phyloP scores from a whole-genome alignment of 2,113 vertebrate species.

The Rhinichthys klamathensis region DNA sequence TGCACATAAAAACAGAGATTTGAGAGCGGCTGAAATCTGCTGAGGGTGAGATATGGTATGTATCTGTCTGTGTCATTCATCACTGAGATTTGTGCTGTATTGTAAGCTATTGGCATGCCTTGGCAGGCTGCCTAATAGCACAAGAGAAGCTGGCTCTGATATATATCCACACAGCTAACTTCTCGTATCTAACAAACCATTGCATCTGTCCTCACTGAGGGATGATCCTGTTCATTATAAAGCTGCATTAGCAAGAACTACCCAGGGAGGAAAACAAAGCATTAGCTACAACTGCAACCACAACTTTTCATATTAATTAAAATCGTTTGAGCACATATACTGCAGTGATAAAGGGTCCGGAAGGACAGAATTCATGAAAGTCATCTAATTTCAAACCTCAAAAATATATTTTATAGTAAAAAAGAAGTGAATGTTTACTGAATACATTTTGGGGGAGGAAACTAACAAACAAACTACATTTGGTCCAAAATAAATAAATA shows the following conservation, averaged over 20 bases:
- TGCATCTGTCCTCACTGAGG: constrained; percentile 48
- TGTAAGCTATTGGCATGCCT: constrained; percentile 62
- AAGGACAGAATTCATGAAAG: constrained; percentile 24
- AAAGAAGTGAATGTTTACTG: not conserved
- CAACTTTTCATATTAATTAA: constrained; percentile 50
- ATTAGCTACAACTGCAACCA: constrained; percentile 41
- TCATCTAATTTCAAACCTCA: not conserved
- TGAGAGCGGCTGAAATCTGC: constrained; percentile 49
- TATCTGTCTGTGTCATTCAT: constrained; percentile 66
- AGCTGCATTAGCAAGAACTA: constrained; percentile 39
- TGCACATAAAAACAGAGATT: constrained; percentile 41
- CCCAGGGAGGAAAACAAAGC: constrained; percentile 48
- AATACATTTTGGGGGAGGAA: not conserved
- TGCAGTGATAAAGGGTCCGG: constrained; percentile 1
- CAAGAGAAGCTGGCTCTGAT: constrained; percentile 48
- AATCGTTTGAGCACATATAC: constrained; percentile 19
- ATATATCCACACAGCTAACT: constrained; percentile 52
- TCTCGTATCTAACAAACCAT: constrained; percentile 49
- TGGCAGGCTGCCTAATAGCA: constrained; percentile 54
- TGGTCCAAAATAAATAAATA: not conserved
- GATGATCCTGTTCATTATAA: constrained; percentile 49
- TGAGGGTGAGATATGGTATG: constrained; percentile 34
- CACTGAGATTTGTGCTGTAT: constrained; percentile 61
- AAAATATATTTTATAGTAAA: not conserved
- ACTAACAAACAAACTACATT: too few species aligned